Base-by-base conservation (phyloP, 2,888 invertebrate genomes). In the Acanthosepion pharaonis region DNA sequence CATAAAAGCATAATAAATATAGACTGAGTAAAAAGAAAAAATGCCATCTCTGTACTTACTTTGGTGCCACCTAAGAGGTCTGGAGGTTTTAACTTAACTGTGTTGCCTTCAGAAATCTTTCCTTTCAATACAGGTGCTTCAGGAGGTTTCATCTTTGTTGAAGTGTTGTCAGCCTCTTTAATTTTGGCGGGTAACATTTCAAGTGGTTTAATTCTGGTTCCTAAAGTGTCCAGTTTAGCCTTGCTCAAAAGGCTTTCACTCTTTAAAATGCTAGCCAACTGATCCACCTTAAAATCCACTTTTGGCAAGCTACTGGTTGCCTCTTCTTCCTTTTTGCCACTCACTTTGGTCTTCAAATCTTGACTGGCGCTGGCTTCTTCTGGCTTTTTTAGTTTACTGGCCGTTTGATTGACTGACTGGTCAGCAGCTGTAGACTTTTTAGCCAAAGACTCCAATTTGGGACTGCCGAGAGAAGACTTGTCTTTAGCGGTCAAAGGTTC, bases 221-320 rank as follows among this genome's bases (percentile, higher is more conserved):
- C 78, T 93, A 93, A 93, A 23, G 93, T 93, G 53, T 53, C 53
- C n/a, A 93, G 51, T 28, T 53, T 49, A 9, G 93, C 93, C 5
- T 93, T 93, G 53, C 93, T 93, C 20, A 93, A 93, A 28, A 93
- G 93, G 33, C 93, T 93, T 49, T 93, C 93, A 93, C 93, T 93
- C 53, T 93, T 93, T 53, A 93, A n/a, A 49, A 93, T 93, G n/a
- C 93, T 93, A n/a, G 93, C 93, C 93, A 93, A 93, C n/a, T 93
- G 48, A 49, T 93, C 93, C 8, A 93, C 51, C 53, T 93, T 93
- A 18, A 93, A 18, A 93, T 93, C 93, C 9, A 20, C 93, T 48
- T n/a, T n/a, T 51, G 93, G 49, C 53, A 51, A 53, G 18, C 51
- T 93, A 49, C n/a, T 20, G 78, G n/a, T n/a, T n/a, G 78, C n/a